Conservation (phyloP, 1,140 invertebrate species). For the Drosophila baimaii region DNA sequence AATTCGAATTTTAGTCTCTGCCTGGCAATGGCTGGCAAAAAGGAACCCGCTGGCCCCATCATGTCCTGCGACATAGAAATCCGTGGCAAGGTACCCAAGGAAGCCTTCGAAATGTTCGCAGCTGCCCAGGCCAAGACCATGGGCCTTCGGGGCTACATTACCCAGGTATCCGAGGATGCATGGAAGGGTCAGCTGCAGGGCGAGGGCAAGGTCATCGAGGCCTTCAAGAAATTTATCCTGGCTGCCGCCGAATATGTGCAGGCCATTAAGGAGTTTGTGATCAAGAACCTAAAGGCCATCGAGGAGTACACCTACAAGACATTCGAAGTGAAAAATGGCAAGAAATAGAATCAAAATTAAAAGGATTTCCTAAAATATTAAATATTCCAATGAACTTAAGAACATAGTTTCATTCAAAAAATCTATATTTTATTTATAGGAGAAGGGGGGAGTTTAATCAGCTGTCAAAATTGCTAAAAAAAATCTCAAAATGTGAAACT, state of each 20-base stretch:
- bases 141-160: conserved; percentile 59
- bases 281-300: conserved; percentile 58
- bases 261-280: conserved; percentile 63
- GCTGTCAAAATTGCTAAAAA: too few relatives aligned
- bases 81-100: conserved; percentile 41
- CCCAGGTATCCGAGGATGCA: conserved; percentile 20
- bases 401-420: too few relatives aligned
- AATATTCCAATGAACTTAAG: too few relatives aligned
- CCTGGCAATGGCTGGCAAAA: background rate
- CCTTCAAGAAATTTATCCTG: conserved; percentile 51
- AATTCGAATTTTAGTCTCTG: too few relatives aligned
- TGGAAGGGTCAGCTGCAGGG: conserved; percentile 60
- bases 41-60: background rate
- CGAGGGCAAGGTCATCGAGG: conserved; percentile 58
- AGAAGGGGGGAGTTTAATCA: too few relatives aligned
- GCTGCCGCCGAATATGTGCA: conserved; percentile 56
- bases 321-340: conserved; percentile 35
- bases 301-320: conserved; percentile 48
- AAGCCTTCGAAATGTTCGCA: conserved; percentile 63
- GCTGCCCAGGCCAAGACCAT: conserved; percentile 45
- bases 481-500: too few relatives aligned
- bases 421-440: background rate
- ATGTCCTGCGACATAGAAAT: conserved; percentile 65
- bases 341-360: background rate
- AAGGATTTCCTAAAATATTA: background rate